These are phyloP conservation scores for Dasypus novemcinctus DNA, from an alignment of 2,113 vertebrate genomes.

Conservation along the genomic window DNA sequence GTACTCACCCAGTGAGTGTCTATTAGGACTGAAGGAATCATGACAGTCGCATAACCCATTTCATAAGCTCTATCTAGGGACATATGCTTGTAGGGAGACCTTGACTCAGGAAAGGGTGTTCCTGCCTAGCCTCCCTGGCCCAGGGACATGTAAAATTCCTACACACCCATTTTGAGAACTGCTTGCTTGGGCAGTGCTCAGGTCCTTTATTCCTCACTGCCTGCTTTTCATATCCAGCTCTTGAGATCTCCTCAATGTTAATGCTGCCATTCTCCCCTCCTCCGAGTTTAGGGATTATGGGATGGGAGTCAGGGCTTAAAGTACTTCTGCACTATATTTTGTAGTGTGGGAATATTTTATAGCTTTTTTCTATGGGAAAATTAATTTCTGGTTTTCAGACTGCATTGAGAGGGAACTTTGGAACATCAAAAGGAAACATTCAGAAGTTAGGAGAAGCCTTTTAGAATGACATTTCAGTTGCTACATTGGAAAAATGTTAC, in stretches of 20 bases:
- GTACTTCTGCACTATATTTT: background rate
- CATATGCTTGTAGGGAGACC: background rate
- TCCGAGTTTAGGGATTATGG: background rate
- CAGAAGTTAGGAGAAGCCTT: background rate
- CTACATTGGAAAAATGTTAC: background rate
- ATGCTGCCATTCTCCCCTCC: background rate
- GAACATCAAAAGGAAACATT: background rate
- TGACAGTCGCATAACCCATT: background rate
- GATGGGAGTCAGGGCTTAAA: background rate
- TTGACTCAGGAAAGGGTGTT: background rate
- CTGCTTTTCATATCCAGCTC: background rate
- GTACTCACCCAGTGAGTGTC: background rate
- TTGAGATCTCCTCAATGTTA: background rate
- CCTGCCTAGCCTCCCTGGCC: background rate
- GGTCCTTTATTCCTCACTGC: background rate
- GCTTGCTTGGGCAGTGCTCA: background rate
- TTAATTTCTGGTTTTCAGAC: slow-evolving; percentile 6
- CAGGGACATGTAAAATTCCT: background rate
- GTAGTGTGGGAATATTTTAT: background rate
- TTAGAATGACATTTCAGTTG: background rate
- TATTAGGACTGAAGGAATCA: background rate
- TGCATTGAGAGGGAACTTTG: background rate
- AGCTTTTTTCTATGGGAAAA: background rate
- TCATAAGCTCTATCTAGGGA: background rate
- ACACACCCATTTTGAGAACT: background rate